Conservation (phyloP, 1,140 invertebrate species). For the Lucilia sericata region DNA sequence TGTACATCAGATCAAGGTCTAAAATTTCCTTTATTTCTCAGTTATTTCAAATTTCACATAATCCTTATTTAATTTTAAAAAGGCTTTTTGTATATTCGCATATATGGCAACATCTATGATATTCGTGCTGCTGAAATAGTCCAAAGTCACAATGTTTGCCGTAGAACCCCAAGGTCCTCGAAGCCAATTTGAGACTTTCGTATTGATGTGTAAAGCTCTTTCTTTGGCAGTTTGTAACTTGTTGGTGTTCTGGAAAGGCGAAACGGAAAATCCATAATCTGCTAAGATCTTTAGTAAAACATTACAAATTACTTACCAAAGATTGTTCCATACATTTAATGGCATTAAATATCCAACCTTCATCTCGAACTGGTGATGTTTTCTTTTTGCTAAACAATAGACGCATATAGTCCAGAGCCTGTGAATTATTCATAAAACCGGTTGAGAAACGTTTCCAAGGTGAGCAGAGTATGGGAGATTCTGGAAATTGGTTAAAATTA, state of each 20-base stretch:
- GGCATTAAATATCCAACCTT: slow-evolving; percentile 62
- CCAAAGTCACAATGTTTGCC: slow-evolving; percentile 72
- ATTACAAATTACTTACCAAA: slow-evolving; percentile 47
- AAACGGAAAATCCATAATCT: not conserved
- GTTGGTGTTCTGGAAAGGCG: slow-evolving; percentile 50
- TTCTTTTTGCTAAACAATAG: slow-evolving; percentile 59
- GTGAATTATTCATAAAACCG: slow-evolving; percentile 57
- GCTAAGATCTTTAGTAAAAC: not conserved
- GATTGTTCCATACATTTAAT: slow-evolving; percentile 59
- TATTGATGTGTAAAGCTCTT: slow-evolving; percentile 58
- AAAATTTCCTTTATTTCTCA: not conserved
- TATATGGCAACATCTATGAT: slow-evolving; percentile 71
- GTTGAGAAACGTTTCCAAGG: slow-evolving; percentile 63
- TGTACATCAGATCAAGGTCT: not conserved
- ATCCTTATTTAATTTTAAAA: slow-evolving; percentile 53
- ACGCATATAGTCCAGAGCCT: slow-evolving; percentile 62
- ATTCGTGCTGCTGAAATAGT: slow-evolving; percentile 75
- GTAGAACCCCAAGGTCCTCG: slow-evolving; percentile 69
- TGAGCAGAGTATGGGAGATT: slow-evolving; percentile 57
- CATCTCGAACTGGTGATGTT: slow-evolving; percentile 55
- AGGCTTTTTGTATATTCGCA: slow-evolving; percentile 60
- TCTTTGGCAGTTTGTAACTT: slow-evolving; percentile 59
- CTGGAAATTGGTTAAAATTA: slow-evolving; percentile 47
- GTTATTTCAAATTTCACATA: slow-evolving; percentile 58
- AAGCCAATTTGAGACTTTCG: slow-evolving; percentile 57